Evolutionary conservation across 2,888 invertebrate species (phyloP), one percentile per base, ranked within the genome.

Genomic region (Gymnoscelis rufifasciata): DNA sequence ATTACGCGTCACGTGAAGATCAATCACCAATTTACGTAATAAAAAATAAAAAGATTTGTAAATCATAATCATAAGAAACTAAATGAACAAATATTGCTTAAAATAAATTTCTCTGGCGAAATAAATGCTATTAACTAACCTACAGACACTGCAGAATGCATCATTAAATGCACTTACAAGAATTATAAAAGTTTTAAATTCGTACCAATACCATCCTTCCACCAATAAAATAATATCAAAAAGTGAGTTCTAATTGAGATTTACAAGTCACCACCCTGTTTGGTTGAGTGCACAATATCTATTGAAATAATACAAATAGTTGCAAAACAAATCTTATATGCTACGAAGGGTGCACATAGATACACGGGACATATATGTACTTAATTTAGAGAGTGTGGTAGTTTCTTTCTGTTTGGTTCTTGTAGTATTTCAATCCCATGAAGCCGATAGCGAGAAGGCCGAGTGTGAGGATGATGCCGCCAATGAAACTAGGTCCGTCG

Each of bases 351-450:
- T 84, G 86, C 84, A 83, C 81, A 77, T 78, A 77, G 47, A 55
- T 33, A 33, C 31, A 13, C 52, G 45, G 58, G 52, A 54, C 52
- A 48, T 57, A 55, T 43, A 45, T 47, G 39, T 44, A 31, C 19
- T 41, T 38, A 43, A 48, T 83, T 94, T 94, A 97, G 75, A 97
- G 92, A 51, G 95, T 96, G 70, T 95, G 95, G 80, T 97, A 97
- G 82, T 95, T 95, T 60, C 93, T 91, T 76, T 95, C 96, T 47
- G 93, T 93, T 68, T 94, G 92, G 52, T 95, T 93, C 78, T 93
- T 94, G 89, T 96, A 97, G 79, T 96, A 95, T 74, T 95, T 96
- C 88, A 93, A 94, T 27, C 94, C 94, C 66, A 96, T 93, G 78
- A 94, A 92, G 1, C 93, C 92, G 47, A 97, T 93, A 7, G 93